These are phyloP conservation scores for Portunus trituberculatus DNA, from an alignment of 1,140 invertebrate genomes.

Conservation along the genomic window DNA sequence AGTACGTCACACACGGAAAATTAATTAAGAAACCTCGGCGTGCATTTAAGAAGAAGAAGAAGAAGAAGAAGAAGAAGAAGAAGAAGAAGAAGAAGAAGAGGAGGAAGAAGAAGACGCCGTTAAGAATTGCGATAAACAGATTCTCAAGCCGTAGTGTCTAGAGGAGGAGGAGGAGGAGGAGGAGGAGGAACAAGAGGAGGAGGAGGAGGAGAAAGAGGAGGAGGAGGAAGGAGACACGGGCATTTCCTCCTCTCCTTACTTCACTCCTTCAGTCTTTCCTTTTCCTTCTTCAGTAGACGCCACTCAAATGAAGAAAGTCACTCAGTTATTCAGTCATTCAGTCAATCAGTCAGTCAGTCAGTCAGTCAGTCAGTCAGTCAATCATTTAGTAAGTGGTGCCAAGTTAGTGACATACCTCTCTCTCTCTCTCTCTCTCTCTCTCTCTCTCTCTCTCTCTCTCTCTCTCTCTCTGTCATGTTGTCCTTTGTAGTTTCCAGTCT, in stretches of 20 bases:
- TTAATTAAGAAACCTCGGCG: neutral
- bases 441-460: no score
- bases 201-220: neutral
- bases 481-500: neutral
- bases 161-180: neutral
- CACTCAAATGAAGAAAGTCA: no score
- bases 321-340: no score
- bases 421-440: no score
- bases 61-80: no score
- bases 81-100: no score
- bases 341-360: no score
- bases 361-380: no score
- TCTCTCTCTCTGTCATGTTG: no score
- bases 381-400: no score
- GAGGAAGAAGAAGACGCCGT: no score
- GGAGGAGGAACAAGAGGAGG: neutral
- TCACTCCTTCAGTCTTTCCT: neutral
- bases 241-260: neutral
- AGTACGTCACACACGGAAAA: conserved; percentile 21
- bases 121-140: neutral
- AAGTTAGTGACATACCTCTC: no score
- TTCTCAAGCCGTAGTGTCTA: neutral
- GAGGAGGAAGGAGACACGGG: neutral
- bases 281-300: neutral
- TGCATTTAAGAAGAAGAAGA: neutral